Conservation (phyloP, 1,140 invertebrate species). For the Papilio polyxenes region DNA sequence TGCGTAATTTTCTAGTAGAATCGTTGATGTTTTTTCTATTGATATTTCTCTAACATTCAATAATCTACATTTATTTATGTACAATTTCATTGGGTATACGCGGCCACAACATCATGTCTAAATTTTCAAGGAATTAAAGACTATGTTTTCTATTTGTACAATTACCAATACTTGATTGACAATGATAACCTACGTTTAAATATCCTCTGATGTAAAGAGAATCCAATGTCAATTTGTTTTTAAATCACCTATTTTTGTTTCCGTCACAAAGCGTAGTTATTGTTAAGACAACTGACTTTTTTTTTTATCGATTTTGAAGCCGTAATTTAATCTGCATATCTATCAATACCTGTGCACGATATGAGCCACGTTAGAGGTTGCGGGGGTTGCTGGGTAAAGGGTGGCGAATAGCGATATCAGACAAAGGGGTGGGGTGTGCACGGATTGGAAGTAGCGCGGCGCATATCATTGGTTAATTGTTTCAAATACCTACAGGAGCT, state of each 20-base stretch:
- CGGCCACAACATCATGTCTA: too few species aligned
- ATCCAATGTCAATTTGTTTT: neutral
- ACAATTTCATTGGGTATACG: neutral
- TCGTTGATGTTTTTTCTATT: neutral
- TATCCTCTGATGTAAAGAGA: neutral
- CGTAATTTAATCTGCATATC: constrained; percentile 35
- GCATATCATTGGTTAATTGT: constrained; percentile 38
- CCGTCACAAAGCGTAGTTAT: neutral
- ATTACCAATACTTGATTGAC: neutral
- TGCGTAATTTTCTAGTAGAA: neutral
- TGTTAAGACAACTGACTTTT: constrained; percentile 7
- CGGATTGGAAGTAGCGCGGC: constrained; percentile 28
- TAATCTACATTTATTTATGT: neutral
- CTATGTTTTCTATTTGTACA: too few species aligned
- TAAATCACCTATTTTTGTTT: neutral
- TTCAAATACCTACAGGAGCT: constrained; percentile 33
- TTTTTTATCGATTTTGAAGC: constrained; percentile 29
- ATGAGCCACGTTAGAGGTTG: neutral
- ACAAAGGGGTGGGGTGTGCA: constrained; percentile 25
- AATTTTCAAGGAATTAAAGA: too few species aligned
- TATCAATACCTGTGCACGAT: constrained; percentile 25
- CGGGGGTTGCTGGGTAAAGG: neutral
- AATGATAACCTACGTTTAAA: neutral
- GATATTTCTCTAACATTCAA: neutral
- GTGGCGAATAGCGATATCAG: constrained; percentile 17